Base-by-base conservation (phyloP, 2,888 invertebrate species). In the Hypercompe scribonia region DNA sequence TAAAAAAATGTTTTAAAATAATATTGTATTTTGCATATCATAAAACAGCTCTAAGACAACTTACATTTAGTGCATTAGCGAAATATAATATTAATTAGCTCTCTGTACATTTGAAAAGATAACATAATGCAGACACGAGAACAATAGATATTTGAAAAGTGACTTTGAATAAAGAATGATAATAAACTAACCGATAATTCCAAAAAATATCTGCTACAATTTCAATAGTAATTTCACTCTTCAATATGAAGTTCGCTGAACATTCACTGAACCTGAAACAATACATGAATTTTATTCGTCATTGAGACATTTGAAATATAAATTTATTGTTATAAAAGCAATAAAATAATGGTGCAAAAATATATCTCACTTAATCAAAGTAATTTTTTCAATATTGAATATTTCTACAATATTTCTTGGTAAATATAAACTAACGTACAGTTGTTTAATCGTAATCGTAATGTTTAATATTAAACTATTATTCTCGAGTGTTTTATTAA, bases 251-350 rank as follows among this genome's bases (percentile, higher is more conserved):
- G 64, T 71, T 80, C 81, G 78, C 63, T 74, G 71, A 77, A 73
- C 67, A 46, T 67, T 81, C 74, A 74, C 39, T 81, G 81, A 83
- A 73, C 75, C 21, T 34, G 70, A 74, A 78, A 42, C 70, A 78
- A 74, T 78, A 71, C 71, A 82, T 72, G 69, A 50, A 73, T 73
- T 68, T 63, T 70, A 79, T 75, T 79, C 77, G 74, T 68, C 80
- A 73, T 73, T 28, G 64, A 31, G 36, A 79, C 63, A 71, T 66
- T 66, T 71, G 46, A 31, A 31, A 21, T 50, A 46, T 46, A 8
- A 28, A 42, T 66, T 46, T 61, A 61, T 8, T 7, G 46, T 46
- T 33, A n/a, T 10, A 28, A 18, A 65, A n/a, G n/a, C 11, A 54
- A n/a, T 11, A 28, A 31, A 28, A 28, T 15, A 5, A 28, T 28